These are phyloP conservation scores for Chiridota heheva DNA, from an alignment of 35 echinoderm and acorn worm species.

Conservation along the genomic window DNA sequence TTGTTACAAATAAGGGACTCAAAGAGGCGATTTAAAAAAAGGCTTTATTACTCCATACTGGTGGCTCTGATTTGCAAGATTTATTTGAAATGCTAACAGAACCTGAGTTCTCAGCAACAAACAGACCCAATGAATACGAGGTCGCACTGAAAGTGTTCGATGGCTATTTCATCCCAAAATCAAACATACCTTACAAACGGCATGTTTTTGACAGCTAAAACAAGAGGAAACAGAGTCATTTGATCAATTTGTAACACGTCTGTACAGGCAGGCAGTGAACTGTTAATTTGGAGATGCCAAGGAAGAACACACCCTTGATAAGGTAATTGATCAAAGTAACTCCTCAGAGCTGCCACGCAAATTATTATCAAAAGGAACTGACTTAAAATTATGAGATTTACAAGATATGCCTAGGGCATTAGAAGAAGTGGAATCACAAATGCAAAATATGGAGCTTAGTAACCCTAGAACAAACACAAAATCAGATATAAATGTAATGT, in stretches of 20 bases:
- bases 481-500: not conserved
- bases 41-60: no score
- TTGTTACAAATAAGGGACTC: no score
- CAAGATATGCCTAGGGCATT: not conserved
- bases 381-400: not conserved
- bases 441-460: not conserved
- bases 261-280: not conserved
- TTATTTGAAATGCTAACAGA: no score
- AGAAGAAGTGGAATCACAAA: not conserved
- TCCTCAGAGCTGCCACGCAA: slow-evolving; percentile 4
- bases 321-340: not conserved
- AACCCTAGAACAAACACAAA: not conserved
- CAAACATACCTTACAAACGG: no score
- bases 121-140: no score
- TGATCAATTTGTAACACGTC: not conserved
- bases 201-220: slow-evolving; percentile 1
- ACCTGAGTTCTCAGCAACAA: no score
- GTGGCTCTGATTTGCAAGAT: no score
- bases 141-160: no score
- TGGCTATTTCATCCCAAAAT: no score
- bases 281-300: not conserved
- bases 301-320: not conserved
- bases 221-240: not conserved
- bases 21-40: no score
- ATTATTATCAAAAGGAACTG: not conserved